Conservation (phyloP, 2,888 invertebrate species). For the Tribolium freemani region DNA sequence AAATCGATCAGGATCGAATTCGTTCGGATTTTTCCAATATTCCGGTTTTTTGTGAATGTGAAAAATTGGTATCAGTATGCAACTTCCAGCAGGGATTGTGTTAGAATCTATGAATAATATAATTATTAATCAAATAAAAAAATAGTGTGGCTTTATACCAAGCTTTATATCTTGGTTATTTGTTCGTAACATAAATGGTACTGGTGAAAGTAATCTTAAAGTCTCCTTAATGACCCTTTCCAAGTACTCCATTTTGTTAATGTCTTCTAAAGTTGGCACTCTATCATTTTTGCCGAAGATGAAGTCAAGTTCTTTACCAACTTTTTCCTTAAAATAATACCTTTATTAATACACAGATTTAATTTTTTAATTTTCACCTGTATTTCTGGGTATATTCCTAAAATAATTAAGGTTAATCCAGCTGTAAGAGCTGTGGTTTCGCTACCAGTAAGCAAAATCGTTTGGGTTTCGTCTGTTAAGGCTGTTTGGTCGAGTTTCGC, state of each 20-base stretch:
- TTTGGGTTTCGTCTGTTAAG: not conserved
- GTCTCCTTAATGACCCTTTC: not conserved
- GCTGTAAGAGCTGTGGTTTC: conserved; percentile 5
- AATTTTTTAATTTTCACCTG: not conserved
- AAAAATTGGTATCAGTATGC: conserved; percentile 5
- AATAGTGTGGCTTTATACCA: not conserved
- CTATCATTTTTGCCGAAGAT: conserved; percentile 2
- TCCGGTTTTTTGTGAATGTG: not conserved
- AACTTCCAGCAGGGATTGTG: not conserved
- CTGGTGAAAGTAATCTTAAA: not conserved
- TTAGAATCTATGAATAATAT: not conserved
- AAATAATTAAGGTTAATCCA: not conserved
- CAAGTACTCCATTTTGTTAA: not conserved
- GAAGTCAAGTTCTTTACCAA: not conserved
- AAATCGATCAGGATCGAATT: conserved; percentile 14
- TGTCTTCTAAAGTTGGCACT: conserved; percentile 9
- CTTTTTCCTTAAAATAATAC: not conserved
- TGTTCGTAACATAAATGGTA: not conserved
- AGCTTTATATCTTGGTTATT: not conserved
- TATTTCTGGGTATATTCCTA: conserved; percentile 11
- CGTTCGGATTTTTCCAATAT: conserved; percentile 3
- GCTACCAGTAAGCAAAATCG: conserved; percentile 3
- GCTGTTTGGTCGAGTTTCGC: not conserved
- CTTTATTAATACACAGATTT: not conserved
- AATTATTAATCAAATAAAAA: too few species aligned